Evolutionary conservation across 1,140 invertebrate genomes (phyloP), one percentile per base, ranked within the genome.

Genomic region (Drosophila ficusphila): DNA sequence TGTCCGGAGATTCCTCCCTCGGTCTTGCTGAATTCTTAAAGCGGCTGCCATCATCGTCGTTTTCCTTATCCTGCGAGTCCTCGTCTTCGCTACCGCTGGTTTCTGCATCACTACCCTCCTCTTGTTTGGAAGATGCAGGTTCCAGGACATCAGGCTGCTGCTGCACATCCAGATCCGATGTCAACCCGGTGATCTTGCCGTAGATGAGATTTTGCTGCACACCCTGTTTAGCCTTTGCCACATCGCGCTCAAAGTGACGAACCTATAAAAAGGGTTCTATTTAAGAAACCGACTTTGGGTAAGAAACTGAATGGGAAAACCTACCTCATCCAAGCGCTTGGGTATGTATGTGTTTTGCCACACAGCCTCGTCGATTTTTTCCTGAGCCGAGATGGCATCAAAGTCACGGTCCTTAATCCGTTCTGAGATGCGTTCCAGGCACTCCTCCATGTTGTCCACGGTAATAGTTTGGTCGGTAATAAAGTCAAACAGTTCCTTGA

Each of bases 341-440:
- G 99, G 98, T 91, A 99, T 99, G 89, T 95, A 99, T 8, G 96
- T 94, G 90, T 97, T 95, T 89, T 98, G 98, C 92, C 99, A 99
- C 25, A 99, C 97, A 92, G 98, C 94, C 75, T 96, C 95, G 78
- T 97, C 95, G 65, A 97, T 93, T 92, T 96, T 92, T 71, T 96
- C 94, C 58, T 96, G 94, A 14, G 94, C 93, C 39, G 94, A 94
- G 70, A 95, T 92, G 48, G 95, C 93, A 46, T 94, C 92, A 68
- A 93, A 93, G 62, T 93, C 92, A 44, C 93, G 92, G 60, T 94
- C 92, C 1, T 93, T 93, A 11, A 94, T 94, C 68, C 93, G 93
- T 68, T 95, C 94, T 1, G 96, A 94, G 36, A 97, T 92, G 74
- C 92, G 92, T 71, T 97, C 95, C 36, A 97, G 91, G 89, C 95